Evolutionary conservation across 35 echinoderm and acorn worm genomes (phyloP).

Genomic region (Strongylocentrotus purpuratus): DNA sequence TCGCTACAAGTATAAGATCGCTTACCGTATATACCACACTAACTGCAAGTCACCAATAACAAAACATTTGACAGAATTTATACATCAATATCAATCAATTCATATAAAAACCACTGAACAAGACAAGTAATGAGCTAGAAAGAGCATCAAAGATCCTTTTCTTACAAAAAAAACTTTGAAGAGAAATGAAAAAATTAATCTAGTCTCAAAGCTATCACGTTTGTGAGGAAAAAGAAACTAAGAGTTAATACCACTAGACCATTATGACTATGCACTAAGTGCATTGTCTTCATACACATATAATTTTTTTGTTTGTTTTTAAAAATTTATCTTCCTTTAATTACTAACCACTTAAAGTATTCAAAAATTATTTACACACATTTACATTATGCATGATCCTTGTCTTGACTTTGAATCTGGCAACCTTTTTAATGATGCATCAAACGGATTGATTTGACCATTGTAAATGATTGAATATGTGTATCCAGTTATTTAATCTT

Average conservation of each 20-base stretch:
- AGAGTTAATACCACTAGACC: not conserved
- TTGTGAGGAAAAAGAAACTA: not conserved
- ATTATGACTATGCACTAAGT: not conserved
- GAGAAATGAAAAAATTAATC: not conserved
- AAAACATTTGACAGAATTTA: not conserved
- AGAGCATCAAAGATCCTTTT: not conserved
- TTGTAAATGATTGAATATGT: not conserved
- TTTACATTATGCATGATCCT: not conserved
- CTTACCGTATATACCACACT: not conserved
- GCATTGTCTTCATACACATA: not conserved
- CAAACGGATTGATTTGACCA: not conserved
- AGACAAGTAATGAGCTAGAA: not conserved
- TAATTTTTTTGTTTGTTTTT: not conserved
- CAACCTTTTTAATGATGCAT: not conserved
- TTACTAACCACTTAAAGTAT: not conserved
- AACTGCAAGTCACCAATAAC: not conserved
- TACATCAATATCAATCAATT: not conserved
- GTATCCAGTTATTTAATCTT: not conserved
- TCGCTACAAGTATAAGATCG: not conserved
- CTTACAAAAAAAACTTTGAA: not conserved
- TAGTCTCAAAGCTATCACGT: not conserved
- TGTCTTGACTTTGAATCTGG: not conserved
- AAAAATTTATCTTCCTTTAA: not conserved
- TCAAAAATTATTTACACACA: conserved; percentile 7
- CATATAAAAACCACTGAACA: not conserved